phyloP scores from a whole-genome alignment of 2,797 vertebrate genomes.

The Streptopelia turtur region DNA sequence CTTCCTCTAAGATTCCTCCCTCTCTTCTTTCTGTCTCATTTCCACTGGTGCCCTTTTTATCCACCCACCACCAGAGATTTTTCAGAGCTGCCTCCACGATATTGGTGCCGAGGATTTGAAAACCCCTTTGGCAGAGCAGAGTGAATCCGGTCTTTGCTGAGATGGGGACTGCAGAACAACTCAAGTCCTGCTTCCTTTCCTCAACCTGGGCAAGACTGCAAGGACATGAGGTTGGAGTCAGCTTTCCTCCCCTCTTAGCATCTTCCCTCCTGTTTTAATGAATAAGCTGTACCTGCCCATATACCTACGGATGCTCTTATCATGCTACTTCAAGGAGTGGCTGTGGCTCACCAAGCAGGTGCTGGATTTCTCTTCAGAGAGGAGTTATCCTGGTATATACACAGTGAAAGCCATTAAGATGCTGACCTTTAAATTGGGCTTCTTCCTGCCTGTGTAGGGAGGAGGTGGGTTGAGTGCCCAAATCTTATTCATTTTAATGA shows the following conservation, averaged over 20 bases:
- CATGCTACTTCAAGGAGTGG: not conserved
- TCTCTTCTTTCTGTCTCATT: conserved; percentile 61
- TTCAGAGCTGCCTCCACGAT: conserved; percentile 47
- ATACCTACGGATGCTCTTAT: not conserved
- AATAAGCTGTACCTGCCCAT: not conserved
- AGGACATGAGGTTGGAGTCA: not conserved
- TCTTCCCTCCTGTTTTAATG: not conserved
- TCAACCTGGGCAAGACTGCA: not conserved
- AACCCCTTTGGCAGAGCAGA: conserved; percentile 26
- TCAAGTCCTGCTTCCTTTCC: not conserved
- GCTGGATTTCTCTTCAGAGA: conserved; percentile 50
- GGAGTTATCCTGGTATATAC: conserved; percentile 34
- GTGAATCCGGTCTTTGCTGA: not conserved
- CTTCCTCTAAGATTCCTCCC: conserved; percentile 54
- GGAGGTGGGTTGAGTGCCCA: conserved; percentile 60
- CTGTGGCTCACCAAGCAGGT: not conserved
- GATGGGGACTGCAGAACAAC: not conserved
- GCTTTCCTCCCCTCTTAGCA: not conserved
- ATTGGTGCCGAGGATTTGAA: conserved; percentile 17
- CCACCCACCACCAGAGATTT: conserved; percentile 63
- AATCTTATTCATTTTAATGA: conserved; percentile 68
- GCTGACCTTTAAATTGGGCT: conserved; percentile 66
- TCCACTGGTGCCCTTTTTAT: conserved; percentile 61
- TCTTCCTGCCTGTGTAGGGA: conserved; percentile 53
- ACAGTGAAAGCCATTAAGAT: not conserved